Percentiles rank a stretch among this genome's conserved stretches.
Evolutionary conservation across 2,113 vertebrate genomes (phyloP).

Genomic region (Ailuropoda melanoleuca): DNA sequence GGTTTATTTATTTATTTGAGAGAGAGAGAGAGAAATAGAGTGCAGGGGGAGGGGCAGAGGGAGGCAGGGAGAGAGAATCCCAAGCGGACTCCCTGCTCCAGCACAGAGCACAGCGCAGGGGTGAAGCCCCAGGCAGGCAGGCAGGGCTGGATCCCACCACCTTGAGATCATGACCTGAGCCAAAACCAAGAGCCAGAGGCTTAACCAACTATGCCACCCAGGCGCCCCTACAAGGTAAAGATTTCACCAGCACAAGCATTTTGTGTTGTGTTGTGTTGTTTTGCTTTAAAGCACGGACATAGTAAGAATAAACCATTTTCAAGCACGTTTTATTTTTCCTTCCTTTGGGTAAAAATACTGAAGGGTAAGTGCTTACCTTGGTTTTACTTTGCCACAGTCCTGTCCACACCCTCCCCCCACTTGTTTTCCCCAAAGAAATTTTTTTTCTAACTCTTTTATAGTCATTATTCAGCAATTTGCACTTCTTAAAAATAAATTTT

Average conservation of each 20-base stretch:
- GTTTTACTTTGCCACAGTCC: neutral
- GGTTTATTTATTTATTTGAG: neutral
- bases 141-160: neutral
- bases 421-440: neutral
- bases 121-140: too few relatives aligned
- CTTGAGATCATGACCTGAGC: neutral
- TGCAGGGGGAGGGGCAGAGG: neutral
- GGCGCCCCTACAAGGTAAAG: neutral
- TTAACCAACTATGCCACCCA: neutral
- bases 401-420: fast-evolving
- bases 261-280: neutral
- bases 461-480: neutral
- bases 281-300: neutral
- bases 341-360: neutral
- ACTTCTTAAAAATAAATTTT: neutral
- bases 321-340: neutral
- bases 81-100: neutral
- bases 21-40: neutral
- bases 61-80: neutral
- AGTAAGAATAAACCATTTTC: neutral
- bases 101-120: neutral
- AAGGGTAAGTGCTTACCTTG: neutral
- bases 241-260: neutral
- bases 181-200: neutral
- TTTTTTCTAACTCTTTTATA: neutral